Evolutionary conservation across 2,797 vertebrate species (phyloP), one percentile per base, ranked within the genome.

Genomic region (Babyrousa celebensis): DNA sequence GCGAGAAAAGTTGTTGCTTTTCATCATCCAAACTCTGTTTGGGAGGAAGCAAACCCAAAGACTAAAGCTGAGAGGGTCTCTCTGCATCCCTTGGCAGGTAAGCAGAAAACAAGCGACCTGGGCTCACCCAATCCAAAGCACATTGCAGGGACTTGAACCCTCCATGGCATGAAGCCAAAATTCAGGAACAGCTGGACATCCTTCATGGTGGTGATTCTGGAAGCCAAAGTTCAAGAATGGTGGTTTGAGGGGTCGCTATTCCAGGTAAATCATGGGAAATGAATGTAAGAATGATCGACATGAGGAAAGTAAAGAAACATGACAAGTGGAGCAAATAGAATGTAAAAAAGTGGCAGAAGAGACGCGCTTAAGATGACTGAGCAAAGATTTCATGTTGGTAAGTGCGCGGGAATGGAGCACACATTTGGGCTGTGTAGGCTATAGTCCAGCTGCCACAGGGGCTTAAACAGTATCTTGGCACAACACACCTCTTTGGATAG

Each of bases 21-120:
- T 84, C 60, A 85, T 29, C 58, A 82, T 43, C 14, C 27, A 32
- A 63, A 68, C 23, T n/a, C 74, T 71, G 21, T 56, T 74, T 94
- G 72, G 54, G 40, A 80, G 3, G 52, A 93, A 83, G 71, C 21
- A 56, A 96, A 77, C 5, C 7, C 25, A 18, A 96, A 90, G n/a
- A 8, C 85, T 48, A 78, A 84, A 85, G 27, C 21, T 56, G 21
- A 94, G 11, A 40, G 56, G 5, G 62, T 27, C 40, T 67, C 60
- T 56, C 40, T 52, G 60, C 40, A 23, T 88, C 32, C 40, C 8
- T 58, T 79, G 23, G 6, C 32, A 92, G 68, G n/a, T 90, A 85
- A 90, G 11, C 25, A 48, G 25, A 85, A 32, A 63, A 21, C 5
- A 72, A 80, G 21, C 20, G n/a, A 82, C 36, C 3, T 27, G 36